Evolutionary conservation across 2,797 vertebrate species (phyloP).

Genomic region (Sebastolobus alascanus): DNA sequence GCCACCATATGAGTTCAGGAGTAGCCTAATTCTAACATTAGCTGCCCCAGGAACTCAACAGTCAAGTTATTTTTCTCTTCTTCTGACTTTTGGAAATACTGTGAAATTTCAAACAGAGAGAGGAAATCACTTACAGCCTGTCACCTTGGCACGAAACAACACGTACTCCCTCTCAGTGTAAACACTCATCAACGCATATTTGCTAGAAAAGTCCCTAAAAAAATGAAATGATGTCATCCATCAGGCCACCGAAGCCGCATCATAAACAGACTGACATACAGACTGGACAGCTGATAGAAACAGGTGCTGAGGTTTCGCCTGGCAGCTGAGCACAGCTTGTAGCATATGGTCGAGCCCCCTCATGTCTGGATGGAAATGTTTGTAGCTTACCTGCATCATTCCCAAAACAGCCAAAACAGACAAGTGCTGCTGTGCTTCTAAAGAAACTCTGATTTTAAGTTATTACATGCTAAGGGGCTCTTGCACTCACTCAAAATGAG

Average conservation of each 20-base stretch:
- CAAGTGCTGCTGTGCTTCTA: conserved; percentile 15
- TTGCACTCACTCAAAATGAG: background rate
- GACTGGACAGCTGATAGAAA: conserved; percentile 73
- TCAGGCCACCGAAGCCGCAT: background rate
- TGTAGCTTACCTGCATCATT: conserved; percentile 64
- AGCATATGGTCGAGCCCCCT: conserved; percentile 69
- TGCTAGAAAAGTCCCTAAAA: background rate
- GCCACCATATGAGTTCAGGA: background rate
- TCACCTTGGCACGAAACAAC: conserved; percentile 37
- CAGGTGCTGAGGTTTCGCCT: conserved; percentile 69
- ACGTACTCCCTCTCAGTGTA: background rate
- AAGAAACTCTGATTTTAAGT: conserved; percentile 15
- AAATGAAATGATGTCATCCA: background rate
- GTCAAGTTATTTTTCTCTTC: background rate
- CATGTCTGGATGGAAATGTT: conserved; percentile 47
- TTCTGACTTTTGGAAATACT: background rate
- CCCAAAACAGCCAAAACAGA: conserved; percentile 56
- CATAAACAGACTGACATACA: conserved; percentile 36
- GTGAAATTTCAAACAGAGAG: background rate
- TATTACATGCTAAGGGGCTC: background rate
- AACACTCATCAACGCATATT: background rate
- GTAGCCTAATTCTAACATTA: background rate
- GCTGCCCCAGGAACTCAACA: background rate
- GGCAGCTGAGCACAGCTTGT: conserved; percentile 70
- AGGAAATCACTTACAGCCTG: conserved; percentile 48